These are phyloP conservation scores for Yoshiicerus persimilis DNA, from an alignment of 1,140 invertebrate species.

Conservation along the genomic window DNA sequence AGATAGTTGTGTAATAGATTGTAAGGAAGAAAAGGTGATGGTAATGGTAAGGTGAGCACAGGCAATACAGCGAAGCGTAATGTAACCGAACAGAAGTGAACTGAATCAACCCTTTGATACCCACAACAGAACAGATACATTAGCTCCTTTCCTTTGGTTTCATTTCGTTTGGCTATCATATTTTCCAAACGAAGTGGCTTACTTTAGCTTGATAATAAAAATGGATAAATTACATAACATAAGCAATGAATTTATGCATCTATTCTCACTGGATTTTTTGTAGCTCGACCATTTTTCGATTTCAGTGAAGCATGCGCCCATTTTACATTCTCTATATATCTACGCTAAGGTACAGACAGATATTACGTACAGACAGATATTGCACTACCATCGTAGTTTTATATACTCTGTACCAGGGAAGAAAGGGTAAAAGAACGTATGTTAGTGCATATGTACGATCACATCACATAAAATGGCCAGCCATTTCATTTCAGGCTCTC, in stretches of 20 bases:
- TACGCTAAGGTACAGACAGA: neutral
- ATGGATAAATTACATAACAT: slow-evolving; percentile 32
- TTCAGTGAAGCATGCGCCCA: slow-evolving; percentile 36
- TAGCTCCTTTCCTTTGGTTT: slow-evolving; percentile 2
- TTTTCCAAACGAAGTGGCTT: slow-evolving; percentile 17
- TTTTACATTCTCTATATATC: neutral
- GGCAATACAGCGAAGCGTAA: neutral
- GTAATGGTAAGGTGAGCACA: neutral
- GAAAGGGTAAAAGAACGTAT: slow-evolving; percentile 18
- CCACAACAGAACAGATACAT: slow-evolving; percentile 9
- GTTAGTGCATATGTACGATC: neutral
- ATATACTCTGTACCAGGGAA: neutral
- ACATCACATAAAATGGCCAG: slow-evolving; percentile 24
- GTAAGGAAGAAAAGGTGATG: neutral
- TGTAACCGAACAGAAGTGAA: neutral
- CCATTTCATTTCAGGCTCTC: neutral
- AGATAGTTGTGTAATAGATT: neutral
- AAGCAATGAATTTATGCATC: slow-evolving; percentile 32
- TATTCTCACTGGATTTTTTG: slow-evolving; percentile 20
- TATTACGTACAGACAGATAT: neutral
- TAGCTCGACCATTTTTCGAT: slow-evolving; percentile 30
- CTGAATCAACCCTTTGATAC: slow-evolving; percentile 22
- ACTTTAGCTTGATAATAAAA: neutral
- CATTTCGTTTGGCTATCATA: slow-evolving; percentile 14
- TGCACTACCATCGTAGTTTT: neutral